Base-by-base conservation (phyloP, 2,113 vertebrate species). In the Chascanopsetta lugubris region DNA sequence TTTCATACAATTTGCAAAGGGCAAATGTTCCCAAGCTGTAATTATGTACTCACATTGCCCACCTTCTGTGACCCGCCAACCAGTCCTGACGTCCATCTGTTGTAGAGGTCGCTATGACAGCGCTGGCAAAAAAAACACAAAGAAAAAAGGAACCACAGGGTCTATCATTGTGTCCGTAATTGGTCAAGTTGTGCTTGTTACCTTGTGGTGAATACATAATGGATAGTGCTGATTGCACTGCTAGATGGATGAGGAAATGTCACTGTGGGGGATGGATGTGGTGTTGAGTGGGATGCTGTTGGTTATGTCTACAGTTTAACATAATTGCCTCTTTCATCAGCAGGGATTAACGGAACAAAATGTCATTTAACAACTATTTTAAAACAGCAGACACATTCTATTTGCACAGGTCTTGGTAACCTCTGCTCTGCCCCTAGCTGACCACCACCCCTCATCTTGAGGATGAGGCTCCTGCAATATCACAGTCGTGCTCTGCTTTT, bases 1-100 rank as follows among this genome's bases (percentile, higher is more conserved):
- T 93, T 95, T 94, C 94, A 94, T 93, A 93, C 92, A 94, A 94
- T 94, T 89, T 89, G 78, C 87, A 89, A 90, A 89, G 88, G 88
- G 80, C 90, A 90, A 89, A 85, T 91, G 88, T 90, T 90, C 80
- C 89, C 84, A 85, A 85, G 90, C 90, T 91, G 85, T 90, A 90
- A 91, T 89, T 90, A 90, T 87, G 88, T 89, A 89, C 86, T 90
- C 85, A 85, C 87, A 81, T 85, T 87, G 88, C 85, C 84, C 82
- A 91, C 84, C 87, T 86, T 61, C 29, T 61, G 63, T 88, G 88
- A 88, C 87, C 87, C 75, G 77, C 87, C 87, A 82, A 87, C 83
- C 82, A 77, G 78, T 73, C 76, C 72, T 87, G 83, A 85, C 60
- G 87, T 77, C 65, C 72, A 59, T 85, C 79, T 57, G 69, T 79